Evolutionary conservation across 1,140 invertebrate species (phyloP).

Genomic region (Sogatella furcifera): DNA sequence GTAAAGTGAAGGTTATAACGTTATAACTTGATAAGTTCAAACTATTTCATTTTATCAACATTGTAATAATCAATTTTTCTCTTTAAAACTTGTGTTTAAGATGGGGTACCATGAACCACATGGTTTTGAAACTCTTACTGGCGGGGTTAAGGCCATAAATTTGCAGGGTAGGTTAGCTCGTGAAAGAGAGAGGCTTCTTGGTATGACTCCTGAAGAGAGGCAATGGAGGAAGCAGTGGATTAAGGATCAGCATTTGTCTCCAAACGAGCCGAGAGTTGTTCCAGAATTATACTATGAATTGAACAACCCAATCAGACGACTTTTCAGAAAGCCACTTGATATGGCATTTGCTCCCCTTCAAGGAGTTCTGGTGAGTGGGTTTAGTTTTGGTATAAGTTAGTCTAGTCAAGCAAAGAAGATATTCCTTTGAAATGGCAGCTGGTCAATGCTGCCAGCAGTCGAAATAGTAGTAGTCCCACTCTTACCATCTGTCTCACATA

Average conservation of each 20-base stretch:
- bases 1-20: too few species aligned
- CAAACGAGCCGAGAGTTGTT: slow-evolving; percentile 55
- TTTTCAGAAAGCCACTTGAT: slow-evolving; percentile 61
- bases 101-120: too few species aligned
- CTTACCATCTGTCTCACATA: too few species aligned
- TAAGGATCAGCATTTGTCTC: slow-evolving; percentile 63
- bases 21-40: too few species aligned
- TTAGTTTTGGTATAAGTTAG: too few species aligned
- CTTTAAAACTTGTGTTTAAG: too few species aligned
- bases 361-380: slow-evolving; percentile 6
- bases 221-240: slow-evolving; percentile 72
- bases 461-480: too few species aligned
- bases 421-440: too few species aligned
- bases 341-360: slow-evolving; percentile 4
- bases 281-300: slow-evolving; percentile 53
- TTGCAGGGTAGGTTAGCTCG: slow-evolving; percentile 58
- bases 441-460: too few species aligned
- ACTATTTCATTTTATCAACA: too few species aligned
- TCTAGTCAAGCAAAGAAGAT: too few species aligned
- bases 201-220: slow-evolving; percentile 75
- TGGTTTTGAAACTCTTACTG: slow-evolving; percentile 29
- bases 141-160: slow-evolving; percentile 53
- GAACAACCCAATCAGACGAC: slow-evolving; percentile 64
- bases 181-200: slow-evolving; percentile 64
- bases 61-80: too few species aligned